Evolutionary conservation across 2,113 vertebrate genomes (phyloP).

Genomic region (Cebus imitator): DNA sequence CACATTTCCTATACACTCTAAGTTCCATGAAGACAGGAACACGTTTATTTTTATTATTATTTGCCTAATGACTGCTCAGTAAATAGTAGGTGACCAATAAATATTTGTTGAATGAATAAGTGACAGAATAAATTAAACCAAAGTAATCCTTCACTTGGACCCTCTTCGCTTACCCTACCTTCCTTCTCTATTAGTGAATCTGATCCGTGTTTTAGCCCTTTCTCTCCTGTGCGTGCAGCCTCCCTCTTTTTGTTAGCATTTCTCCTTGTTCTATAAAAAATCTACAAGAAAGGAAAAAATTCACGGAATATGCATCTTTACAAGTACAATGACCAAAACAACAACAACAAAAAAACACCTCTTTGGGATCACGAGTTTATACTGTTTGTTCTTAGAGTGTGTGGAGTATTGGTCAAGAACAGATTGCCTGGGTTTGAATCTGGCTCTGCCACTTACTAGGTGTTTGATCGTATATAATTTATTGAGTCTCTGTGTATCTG

Average conservation of each 20-base stretch:
- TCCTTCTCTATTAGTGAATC: neutral
- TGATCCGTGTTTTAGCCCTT: neutral
- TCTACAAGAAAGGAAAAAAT: neutral
- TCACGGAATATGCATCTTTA: neutral
- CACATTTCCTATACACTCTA: neutral
- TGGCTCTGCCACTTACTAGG: neutral
- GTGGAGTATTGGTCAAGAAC: neutral
- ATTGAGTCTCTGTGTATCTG: neutral
- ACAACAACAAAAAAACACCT: neutral
- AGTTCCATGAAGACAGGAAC: neutral
- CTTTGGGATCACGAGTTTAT: neutral
- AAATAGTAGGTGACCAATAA: neutral
- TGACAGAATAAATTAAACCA: neutral
- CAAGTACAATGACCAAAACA: neutral
- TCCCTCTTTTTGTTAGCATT: neutral
- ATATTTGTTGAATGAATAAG: neutral
- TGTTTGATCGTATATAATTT: neutral
- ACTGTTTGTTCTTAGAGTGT: neutral
- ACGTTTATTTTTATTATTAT: neutral
- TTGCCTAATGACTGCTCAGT: neutral
- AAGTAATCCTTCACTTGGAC: neutral
- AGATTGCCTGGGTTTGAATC: neutral
- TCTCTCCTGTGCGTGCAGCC: neutral
- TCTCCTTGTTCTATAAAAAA: neutral
- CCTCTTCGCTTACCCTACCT: neutral